Conservation (phyloP, 1,140 invertebrate genomes). For the Halictus rubicundus region DNA sequence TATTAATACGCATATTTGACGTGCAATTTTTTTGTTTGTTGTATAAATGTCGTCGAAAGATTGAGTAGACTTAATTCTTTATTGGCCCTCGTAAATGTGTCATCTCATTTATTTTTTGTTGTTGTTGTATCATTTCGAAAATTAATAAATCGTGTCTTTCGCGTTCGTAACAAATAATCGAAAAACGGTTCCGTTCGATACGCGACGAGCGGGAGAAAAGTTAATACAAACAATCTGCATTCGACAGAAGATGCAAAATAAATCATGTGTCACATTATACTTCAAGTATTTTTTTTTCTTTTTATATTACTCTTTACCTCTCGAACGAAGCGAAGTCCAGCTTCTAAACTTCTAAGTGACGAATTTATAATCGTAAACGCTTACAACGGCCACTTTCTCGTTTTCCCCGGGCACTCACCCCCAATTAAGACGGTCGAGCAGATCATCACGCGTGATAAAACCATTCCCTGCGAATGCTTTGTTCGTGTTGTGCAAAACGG, state of each 20-base stretch:
- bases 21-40: too few relatives aligned
- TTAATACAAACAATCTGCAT: background rate
- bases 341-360: conserved; percentile 38
- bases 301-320: conserved; percentile 21
- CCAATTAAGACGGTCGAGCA: background rate
- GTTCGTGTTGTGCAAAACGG: too few relatives aligned
- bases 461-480: background rate
- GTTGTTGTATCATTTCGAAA: conserved; percentile 2
- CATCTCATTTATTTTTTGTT: background rate
- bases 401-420: background rate
- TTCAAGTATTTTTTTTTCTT: background rate
- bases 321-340: conserved; percentile 24
- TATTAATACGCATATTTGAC: background rate
- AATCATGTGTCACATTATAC: conserved; percentile 24
- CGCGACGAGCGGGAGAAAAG: background rate
- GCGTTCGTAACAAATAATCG: conserved; percentile 4
- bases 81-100: background rate
- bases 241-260: conserved; percentile 27
- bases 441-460: background rate
- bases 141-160: conserved; percentile 3
- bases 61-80: background rate
- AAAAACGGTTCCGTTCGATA: background rate
- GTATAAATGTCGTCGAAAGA: background rate
- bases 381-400: background rate
- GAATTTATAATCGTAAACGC: conserved; percentile 14